A percentile compares a stretch with the other conserved stretches of the same genome.
Evolutionary conservation across 1,140 invertebrate genomes (phyloP).

Genomic region (Bombyx mandarina): DNA sequence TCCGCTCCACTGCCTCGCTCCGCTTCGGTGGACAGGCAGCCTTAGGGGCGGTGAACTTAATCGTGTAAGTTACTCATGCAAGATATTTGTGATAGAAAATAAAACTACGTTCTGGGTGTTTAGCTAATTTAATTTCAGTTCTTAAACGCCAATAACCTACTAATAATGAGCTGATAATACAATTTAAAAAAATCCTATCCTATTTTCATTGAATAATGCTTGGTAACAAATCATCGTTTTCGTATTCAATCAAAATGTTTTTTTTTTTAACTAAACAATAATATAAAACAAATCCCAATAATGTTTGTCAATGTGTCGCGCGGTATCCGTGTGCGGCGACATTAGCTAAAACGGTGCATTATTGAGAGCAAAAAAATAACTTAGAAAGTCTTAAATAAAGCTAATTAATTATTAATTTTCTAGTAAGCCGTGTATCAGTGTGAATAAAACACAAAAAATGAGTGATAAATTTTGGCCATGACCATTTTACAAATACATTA

Average conservation of each 20-base stretch:
- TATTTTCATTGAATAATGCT: conserved; percentile 69
- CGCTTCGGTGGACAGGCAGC: too few relatives aligned
- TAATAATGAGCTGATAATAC: conserved; percentile 70
- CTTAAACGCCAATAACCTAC: conserved; percentile 70
- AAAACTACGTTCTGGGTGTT: conserved; percentile 26
- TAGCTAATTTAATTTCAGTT: conserved; percentile 71
- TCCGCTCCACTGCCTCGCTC: too few relatives aligned
- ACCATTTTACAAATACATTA: conserved; percentile 8
- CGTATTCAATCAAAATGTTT: conserved; percentile 57
- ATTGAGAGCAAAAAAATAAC: conserved; percentile 47
- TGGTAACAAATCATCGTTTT: conserved; percentile 68
- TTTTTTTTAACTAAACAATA: conserved; percentile 49
- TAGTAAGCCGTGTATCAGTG: conserved; percentile 52
- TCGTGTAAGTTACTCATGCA: too few relatives aligned
- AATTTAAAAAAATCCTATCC: conserved; percentile 67
- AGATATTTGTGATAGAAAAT: too few relatives aligned
- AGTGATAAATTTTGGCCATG: conserved; percentile 13
- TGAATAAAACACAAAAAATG: conserved; percentile 27
- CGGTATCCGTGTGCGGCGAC: conserved; percentile 2
- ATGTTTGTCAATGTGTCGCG: conserved; percentile 16
- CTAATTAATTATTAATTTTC: conserved; percentile 51
- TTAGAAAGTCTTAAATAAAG: conserved; percentile 60
- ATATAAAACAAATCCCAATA: conserved; percentile 57
- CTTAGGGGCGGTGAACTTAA: too few relatives aligned
- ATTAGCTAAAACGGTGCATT: conserved; percentile 22